phyloP scores from a whole-genome alignment of 2,797 vertebrate genomes.

The Momotus momota region DNA sequence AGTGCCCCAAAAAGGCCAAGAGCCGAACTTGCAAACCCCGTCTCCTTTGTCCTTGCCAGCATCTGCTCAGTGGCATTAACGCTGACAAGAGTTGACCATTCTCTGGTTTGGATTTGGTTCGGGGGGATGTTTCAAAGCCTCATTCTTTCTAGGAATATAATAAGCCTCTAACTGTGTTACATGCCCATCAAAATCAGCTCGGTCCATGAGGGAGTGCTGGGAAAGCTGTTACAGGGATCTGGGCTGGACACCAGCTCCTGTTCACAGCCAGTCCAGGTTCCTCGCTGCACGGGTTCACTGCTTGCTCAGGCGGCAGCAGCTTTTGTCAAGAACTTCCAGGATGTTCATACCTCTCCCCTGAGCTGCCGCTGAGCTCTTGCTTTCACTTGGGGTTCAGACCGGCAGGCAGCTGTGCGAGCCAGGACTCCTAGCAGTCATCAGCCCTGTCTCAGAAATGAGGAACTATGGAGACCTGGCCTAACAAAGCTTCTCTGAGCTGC shows the following conservation, averaged over 20 bases:
- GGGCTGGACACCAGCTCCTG: not conserved
- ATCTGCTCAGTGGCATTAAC: not conserved
- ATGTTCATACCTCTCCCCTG: accelerated
- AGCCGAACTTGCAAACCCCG: not conserved
- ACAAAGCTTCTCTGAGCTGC: not conserved
- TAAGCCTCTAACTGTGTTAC: not conserved
- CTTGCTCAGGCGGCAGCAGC: not conserved
- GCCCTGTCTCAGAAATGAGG: not conserved
- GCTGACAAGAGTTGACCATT: not conserved
- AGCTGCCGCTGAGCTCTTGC: not conserved
- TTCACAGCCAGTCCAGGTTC: not conserved
- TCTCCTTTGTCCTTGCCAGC: not conserved
- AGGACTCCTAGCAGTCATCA: not conserved
- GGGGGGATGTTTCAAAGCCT: not conserved
- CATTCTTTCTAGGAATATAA: not conserved
- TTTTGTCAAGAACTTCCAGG: not conserved
- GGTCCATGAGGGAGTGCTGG: not conserved
- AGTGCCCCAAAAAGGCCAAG: not conserved
- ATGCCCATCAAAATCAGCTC: not conserved
- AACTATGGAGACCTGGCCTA: not conserved
- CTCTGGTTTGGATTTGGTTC: not conserved
- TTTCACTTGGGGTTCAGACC: not conserved
- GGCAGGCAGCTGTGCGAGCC: not conserved
- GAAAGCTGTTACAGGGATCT: not conserved
- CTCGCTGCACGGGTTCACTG: not conserved